Base-by-base conservation (phyloP, 64 coral and sea anemone genomes). In the Montipora foliosa region DNA sequence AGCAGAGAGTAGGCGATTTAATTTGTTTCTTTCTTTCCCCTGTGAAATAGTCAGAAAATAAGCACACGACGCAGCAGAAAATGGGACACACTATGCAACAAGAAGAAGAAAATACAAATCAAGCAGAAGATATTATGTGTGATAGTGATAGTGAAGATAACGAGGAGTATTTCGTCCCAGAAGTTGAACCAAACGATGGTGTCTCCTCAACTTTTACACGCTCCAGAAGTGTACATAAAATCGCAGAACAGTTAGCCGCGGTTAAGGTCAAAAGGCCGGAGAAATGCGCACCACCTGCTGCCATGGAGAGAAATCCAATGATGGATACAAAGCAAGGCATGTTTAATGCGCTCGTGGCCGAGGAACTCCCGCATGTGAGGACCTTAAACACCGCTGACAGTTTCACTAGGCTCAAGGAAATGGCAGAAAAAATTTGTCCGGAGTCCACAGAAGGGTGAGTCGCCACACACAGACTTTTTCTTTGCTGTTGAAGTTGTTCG, bases 361-460 rank as follows among this genome's bases (percentile, higher is more conserved):
- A 84, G 25, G 57, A 84, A 58, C n/a, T 67, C 61, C 81, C 81
- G 16, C 59, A 67, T 67, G 37, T 84, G 15, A 47, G 29, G 14
- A 64, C 60, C 4, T 44, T 67, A 7, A 37, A 86, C 67, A 49
- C 62, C 62, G 9, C 64, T 71, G 82, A 86, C 62, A 86, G 82
- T 11, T 70, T 86, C n/a, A 47, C 4, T 2, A 44, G 19, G 62
- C 61, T 71, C 8, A 86, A 71, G 67, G 47, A 86, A 86, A 66
- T 86, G 44, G 66, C 24, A 71, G 46, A 19, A 19, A 70, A 19
- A 13, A 72, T 86, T 20, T 86, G 16, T 52, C 82, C 82, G 17
- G 82, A 86, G 66, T 22, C 66, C 17, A 24, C 66, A 9, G 15
- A 49, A 6, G 82, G 82, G 82, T 86, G n/a, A 86, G 82, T 86